Conservation (phyloP, 2,888 invertebrate genomes). For the Drosophila meridiana region DNA sequence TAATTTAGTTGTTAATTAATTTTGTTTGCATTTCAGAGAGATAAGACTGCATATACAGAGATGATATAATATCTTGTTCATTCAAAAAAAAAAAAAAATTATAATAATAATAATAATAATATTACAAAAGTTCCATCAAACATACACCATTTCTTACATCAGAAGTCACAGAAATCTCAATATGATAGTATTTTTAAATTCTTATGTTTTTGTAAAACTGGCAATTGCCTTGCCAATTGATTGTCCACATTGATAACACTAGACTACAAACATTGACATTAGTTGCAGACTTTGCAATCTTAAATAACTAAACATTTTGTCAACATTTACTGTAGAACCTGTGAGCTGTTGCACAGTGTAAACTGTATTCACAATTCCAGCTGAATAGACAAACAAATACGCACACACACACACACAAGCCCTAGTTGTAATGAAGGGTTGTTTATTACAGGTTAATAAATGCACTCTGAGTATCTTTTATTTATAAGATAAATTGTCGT, state of each 20-base stretch:
- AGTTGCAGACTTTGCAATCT: not conserved
- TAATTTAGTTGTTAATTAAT: no score
- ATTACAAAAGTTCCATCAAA: not conserved
- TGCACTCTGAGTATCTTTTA: conserved; percentile 37
- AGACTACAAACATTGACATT: not conserved
- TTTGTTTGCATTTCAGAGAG: no score
- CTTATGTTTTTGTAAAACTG: not conserved
- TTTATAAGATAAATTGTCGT: conserved; percentile 54
- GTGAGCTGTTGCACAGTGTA: conserved; percentile 3
- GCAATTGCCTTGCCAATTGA: conserved; percentile 5
- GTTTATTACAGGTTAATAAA: conserved; percentile 23
- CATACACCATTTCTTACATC: no score
- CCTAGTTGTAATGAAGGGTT: conserved; percentile 44
- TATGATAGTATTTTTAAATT: not conserved
- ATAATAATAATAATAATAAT: no score
- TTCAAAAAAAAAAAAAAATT: no score
- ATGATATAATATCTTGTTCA: no score
- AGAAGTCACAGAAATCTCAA: not conserved
- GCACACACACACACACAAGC: not conserved
- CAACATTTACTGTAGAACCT: not conserved
- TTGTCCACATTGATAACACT: conserved; percentile 3
- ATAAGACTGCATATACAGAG: no score
- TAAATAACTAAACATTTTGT: not conserved
- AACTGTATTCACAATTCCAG: conserved; percentile 3
- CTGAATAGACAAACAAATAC: conserved; percentile 10